Percentiles rank a stretch among this genome's conserved stretches.
Evolutionary conservation across 2,888 invertebrate genomes (phyloP).

Genomic region (Siphonodentalium dalli): DNA sequence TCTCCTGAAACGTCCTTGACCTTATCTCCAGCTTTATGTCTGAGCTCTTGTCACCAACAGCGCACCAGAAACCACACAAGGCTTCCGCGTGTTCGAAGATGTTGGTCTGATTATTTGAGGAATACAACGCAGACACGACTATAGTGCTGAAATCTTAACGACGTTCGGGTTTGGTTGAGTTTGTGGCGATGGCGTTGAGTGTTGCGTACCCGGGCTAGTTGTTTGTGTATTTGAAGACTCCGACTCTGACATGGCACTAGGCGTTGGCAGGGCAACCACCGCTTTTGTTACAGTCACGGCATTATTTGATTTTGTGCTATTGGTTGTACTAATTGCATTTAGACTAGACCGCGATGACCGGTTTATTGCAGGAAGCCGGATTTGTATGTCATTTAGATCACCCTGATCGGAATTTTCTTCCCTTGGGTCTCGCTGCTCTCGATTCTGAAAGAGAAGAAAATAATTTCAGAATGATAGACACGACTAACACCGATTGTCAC

Average conservation of each 20-base stretch:
- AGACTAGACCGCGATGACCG: conserved; percentile 52
- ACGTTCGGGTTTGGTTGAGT: too few species aligned
- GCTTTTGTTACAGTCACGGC: conserved; percentile 54
- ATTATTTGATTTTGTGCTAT: conserved; percentile 46
- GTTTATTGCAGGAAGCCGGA: conserved; percentile 48
- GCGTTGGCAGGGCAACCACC: conserved; percentile 49
- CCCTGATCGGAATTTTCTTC: conserved; percentile 42
- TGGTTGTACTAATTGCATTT: conserved; percentile 38
- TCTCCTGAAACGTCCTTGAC: too few species aligned
- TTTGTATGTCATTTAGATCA: conserved; percentile 58
- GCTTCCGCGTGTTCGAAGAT: too few species aligned
- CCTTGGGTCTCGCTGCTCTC: conserved; percentile 18
- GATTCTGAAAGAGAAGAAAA: conserved; percentile 19
- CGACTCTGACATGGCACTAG: conserved; percentile 53
- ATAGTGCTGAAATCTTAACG: too few species aligned
- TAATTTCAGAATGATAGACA: not conserved
- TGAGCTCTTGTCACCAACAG: too few species aligned
- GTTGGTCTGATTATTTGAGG: too few species aligned
- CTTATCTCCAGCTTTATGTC: too few species aligned
- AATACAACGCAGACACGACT: too few species aligned
- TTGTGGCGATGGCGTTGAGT: too few species aligned
- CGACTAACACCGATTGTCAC: not conserved
- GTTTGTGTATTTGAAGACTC: conserved; percentile 48
- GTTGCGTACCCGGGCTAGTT: conserved; percentile 42
- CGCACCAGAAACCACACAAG: too few species aligned